These are phyloP conservation scores for Cabera pusaria DNA, from an alignment of 2,888 invertebrate genomes.

Conservation along the genomic window DNA sequence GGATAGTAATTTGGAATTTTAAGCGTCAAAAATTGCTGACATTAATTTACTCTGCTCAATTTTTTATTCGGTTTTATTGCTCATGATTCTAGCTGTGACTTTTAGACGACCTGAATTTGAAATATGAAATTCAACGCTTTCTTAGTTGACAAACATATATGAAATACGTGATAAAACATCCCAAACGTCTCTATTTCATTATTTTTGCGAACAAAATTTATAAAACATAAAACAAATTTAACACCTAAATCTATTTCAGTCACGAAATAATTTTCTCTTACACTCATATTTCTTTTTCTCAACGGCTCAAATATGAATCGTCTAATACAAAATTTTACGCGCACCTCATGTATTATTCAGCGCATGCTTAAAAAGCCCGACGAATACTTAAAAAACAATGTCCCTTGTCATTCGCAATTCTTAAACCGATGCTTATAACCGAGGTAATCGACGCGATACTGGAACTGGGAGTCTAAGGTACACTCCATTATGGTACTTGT, in stretches of 20 bases:
- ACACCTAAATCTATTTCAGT: constrained; percentile 20
- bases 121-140: too few relatives aligned
- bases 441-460: constrained; percentile 16
- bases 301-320: constrained; percentile 20
- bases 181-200: constrained; percentile 5
- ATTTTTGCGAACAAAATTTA: constrained; percentile 8
- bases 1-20: too few relatives aligned
- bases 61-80: too few relatives aligned
- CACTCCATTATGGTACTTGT: constrained; percentile 60
- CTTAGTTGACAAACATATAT: too few relatives aligned
- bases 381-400: constrained; percentile 40
- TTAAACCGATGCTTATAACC: constrained; percentile 15
- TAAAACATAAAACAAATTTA: constrained; percentile 3
- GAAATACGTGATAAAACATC: constrained; percentile 2
- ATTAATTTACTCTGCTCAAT: too few relatives aligned
- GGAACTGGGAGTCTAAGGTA: constrained; percentile 41
- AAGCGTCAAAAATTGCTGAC: too few relatives aligned
- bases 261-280: constrained; percentile 20
- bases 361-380: constrained; percentile 36
- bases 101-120: too few relatives aligned
- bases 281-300: constrained; percentile 20
- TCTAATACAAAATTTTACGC: constrained; percentile 21
- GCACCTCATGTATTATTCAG: constrained; percentile 46
- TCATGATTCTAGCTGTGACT: too few relatives aligned
- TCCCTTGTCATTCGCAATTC: constrained; percentile 35